Evolutionary conservation across 2,888 invertebrate genomes (phyloP).

Genomic region (Erynnis tages): DNA sequence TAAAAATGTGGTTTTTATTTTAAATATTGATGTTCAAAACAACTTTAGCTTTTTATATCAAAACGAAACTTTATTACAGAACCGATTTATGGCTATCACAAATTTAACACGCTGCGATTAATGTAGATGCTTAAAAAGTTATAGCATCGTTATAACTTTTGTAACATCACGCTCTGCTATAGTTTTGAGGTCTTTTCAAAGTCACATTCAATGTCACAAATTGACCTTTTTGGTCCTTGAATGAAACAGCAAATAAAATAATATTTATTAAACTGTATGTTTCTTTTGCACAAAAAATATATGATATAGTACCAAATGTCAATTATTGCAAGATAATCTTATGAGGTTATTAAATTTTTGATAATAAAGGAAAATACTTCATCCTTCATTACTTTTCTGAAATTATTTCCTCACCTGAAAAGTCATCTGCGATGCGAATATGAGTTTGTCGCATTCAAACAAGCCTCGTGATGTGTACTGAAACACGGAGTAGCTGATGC

Average conservation of each 20-base stretch:
- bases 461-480: conserved; percentile 96
- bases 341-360: too few relatives aligned
- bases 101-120: background rate
- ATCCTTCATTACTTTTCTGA: too few relatives aligned
- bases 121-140: background rate
- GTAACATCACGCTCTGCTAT: background rate
- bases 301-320: too few relatives aligned
- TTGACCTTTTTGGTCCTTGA: conserved; percentile 2
- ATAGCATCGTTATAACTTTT: conserved; percentile 8
- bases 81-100: conserved; percentile 10
- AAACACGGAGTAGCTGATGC: conserved; percentile 96
- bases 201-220: background rate
- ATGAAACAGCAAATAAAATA: background rate
- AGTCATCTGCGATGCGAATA: conserved; percentile 97
- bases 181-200: conserved; percentile 8
- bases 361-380: too few relatives aligned
- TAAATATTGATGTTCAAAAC: background rate
- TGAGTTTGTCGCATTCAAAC: conserved; percentile 97
- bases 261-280: background rate
- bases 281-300: too few relatives aligned
- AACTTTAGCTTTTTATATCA: background rate
- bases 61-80: background rate
- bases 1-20: background rate
- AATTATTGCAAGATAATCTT: too few relatives aligned
- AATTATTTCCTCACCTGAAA: conserved; percentile 94